A percentile compares a stretch with the other conserved stretches of the same genome.
These are phyloP conservation scores for Drosophila sordidapex DNA, from an alignment of 2,888 invertebrate genomes.

Conservation along the genomic window DNA sequence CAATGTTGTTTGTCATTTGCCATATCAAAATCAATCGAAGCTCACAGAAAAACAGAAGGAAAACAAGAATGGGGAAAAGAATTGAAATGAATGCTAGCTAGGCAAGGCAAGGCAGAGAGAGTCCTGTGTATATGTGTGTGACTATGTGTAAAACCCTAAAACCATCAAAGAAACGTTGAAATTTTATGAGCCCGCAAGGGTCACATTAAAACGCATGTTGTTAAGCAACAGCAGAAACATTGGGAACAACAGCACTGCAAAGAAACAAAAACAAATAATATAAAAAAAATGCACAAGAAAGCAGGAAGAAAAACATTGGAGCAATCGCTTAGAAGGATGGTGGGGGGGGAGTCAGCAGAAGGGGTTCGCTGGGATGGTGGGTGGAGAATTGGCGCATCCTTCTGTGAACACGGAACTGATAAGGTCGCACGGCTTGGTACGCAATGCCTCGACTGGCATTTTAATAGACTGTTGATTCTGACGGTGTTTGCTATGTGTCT, in stretches of 20 bases:
- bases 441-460: constrained; percentile 73
- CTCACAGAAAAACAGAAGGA: constrained; percentile 28
- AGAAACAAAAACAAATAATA: background rate
- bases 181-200: constrained; percentile 79
- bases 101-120: background rate
- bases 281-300: background rate
- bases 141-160: constrained; percentile 47
- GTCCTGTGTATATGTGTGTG: constrained; percentile 7
- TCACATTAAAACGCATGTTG: constrained; percentile 81
- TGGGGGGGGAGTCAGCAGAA: background rate
- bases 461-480: constrained; percentile 76
- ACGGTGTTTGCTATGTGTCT: constrained; percentile 73
- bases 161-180: constrained; percentile 60
- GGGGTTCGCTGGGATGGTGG: background rate
- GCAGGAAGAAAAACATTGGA: constrained; percentile 23
- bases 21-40: constrained; percentile 73
- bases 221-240: constrained; percentile 59
- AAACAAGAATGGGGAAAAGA: background rate
- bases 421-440: constrained; percentile 68
- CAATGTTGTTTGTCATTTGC: constrained; percentile 55
- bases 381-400: constrained; percentile 29
- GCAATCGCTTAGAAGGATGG: constrained; percentile 8
- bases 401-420: constrained; percentile 41
- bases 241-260: constrained; percentile 29
- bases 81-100: constrained; percentile 5